Evolutionary conservation across 2,888 invertebrate genomes (phyloP), one percentile per base, ranked within the genome.

Genomic region (Idaea biselata): DNA sequence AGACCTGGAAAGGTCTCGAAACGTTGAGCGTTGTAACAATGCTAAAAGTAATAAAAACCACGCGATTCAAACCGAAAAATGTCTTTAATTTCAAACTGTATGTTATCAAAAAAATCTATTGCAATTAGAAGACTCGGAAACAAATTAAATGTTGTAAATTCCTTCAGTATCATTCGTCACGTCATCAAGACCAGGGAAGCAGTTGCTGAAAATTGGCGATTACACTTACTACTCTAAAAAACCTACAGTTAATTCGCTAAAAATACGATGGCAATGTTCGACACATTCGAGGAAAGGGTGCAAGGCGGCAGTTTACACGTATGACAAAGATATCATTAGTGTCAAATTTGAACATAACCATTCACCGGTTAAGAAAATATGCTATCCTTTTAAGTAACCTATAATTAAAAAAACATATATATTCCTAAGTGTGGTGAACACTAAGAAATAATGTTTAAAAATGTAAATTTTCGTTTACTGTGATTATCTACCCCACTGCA

Each of bases 221-320:
- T 53, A 68, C 16, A 68, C 66, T 0, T 72, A 65, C 44, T 68
- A 65, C 53, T 18, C 65, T 31, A 64, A 67, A 17, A 54, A 55
- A 0, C 58, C 4, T 5, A n/a, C 1, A 14, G 1, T 31, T n/a
- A 17, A 31, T 8, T 57, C 44, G n/a, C 11, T 6, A 25, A 44
- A 44, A 44, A 44, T 14, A 0, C 8, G 44, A 11, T 44, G 44
- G 44, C 14, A 44, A 14, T 44, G 44, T 44, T 44, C 44, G 44
- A 44, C 44, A 44, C 44, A 44, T 44, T 8, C 14, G 44, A 14
- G 3, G 0, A 44, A 44, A 44, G 44, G 44, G 44, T 44, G 44
- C 14, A 44, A 44, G 14, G 44, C 44, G 1, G 11, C 44, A 14
- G 44, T 44, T 44, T 44, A 44, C 44, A 44, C 44, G 8, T 8